Evolutionary conservation across 2,888 invertebrate genomes (phyloP).

Genomic region (Trachelus tabidus): DNA sequence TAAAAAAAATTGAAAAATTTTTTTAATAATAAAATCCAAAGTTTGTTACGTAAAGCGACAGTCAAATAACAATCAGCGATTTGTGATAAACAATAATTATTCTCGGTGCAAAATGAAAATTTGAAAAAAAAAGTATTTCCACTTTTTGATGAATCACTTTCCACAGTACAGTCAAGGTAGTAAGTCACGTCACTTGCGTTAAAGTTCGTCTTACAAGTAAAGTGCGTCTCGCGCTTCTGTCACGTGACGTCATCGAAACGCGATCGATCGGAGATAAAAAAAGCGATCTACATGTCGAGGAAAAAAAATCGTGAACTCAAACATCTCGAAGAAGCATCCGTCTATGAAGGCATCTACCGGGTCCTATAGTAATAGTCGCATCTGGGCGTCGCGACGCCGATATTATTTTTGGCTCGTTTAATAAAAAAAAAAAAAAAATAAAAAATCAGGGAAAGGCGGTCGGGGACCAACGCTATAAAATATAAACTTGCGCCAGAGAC

Average conservation of each 20-base stretch:
- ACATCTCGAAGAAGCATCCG: neutral
- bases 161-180: neutral
- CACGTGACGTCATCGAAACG: conserved; percentile 7
- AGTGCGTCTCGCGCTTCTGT: neutral
- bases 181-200: neutral
- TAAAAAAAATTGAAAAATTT: neutral
- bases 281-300: neutral
- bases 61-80: neutral
- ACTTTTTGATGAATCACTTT: neutral
- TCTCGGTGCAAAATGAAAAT: neutral
- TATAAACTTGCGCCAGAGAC: neutral
- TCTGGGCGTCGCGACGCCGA: neutral
- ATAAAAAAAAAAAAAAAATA: no score
- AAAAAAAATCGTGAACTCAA: neutral
- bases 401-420: no score
- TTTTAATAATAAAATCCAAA: neutral
- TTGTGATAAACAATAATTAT: neutral
- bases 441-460: neutral
- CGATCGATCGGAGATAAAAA: conserved; percentile 1
- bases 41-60: neutral
- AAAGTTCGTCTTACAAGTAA: neutral
- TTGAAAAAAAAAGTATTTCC: neutral
- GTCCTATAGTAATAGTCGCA: neutral
- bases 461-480: no score
- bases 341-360: neutral